Evolutionary conservation across 1,140 invertebrate genomes (phyloP), one percentile per base, ranked within the genome.

Genomic region (Augochlora pura): DNA sequence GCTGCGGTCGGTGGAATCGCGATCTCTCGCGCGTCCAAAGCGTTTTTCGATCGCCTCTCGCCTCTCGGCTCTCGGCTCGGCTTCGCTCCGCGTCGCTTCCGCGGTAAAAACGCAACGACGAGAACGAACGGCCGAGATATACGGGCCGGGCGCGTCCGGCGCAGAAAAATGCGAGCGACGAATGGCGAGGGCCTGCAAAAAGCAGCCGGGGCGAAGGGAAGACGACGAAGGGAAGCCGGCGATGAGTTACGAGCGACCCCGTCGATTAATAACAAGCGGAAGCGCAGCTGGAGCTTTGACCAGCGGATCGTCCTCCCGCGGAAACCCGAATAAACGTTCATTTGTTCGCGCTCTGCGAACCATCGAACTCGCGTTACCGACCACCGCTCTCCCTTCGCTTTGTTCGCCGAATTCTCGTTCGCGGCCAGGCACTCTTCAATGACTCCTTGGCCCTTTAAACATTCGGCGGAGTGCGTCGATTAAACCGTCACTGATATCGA

Each of bases 321-420:
- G 84, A 71, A 83, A 83, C 49, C 64, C 70, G 81, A 81, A 81
- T 84, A 87, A 84, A 86, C 84, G 85, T 86, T 84, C 71, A 82
- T 86, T 86, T 75, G 82, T 86, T 86, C 72, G 74, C 42, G 71
- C 16, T 46, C 42, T 12, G 32, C 32, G 32, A 32, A 32, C 14
- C 42, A 46, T 46, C 42, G 42, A 46, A 46, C 42, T 46, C 42
- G 10, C 14, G 42, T 46, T 46, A 46, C n/a, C n/a, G n/a, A n/a
- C n/a, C n/a, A n/a, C n/a, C n/a, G n/a, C n/a, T n/a, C n/a, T n/a
- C n/a, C n/a, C n/a, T n/a, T n/a, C n/a, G n/a, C n/a, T n/a, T n/a
- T n/a, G n/a, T n/a, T n/a, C n/a, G 4, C 32, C 1, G 4, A 32
- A 32, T 32, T 32, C 4, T 32, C 32, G 32, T 32, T 4, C 32